phyloP scores from a whole-genome alignment of 2,888 invertebrate genomes.

The Amorpha juglandis region DNA sequence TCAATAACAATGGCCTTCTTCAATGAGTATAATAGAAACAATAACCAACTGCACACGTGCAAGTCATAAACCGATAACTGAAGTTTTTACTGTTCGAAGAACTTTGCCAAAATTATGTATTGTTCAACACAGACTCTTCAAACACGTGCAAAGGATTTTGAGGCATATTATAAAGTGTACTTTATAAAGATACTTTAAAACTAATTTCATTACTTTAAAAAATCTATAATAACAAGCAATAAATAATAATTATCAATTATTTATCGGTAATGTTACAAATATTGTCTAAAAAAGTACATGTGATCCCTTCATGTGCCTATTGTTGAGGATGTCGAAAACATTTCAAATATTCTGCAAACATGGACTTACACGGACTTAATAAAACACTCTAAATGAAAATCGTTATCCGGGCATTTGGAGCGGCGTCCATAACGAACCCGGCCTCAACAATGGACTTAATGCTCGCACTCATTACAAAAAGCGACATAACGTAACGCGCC shows the following conservation, averaged over 20 bases:
- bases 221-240: background rate
- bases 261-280: background rate
- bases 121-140: constrained; percentile 60
- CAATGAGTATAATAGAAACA: constrained; percentile 42
- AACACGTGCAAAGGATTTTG: constrained; percentile 66
- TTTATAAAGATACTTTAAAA: background rate
- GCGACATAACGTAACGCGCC: constrained; percentile 83
- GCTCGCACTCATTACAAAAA: constrained; percentile 84
- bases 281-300: constrained; percentile 29
- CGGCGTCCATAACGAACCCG: constrained; percentile 82
- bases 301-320: constrained; percentile 30
- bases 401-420: constrained; percentile 80
- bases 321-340: constrained; percentile 29
- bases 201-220: background rate
- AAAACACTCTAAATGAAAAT: constrained; percentile 83
- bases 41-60: constrained; percentile 68
- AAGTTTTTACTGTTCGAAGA: constrained; percentile 60
- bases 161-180: background rate
- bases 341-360: constrained; percentile 60
- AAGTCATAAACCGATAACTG: constrained; percentile 62
- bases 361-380: constrained; percentile 78
- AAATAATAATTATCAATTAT: background rate
- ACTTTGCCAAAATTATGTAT: constrained; percentile 45
- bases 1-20: constrained; percentile 34
- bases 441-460: constrained; percentile 83